Evolutionary conservation across 2,113 vertebrate species (phyloP), one percentile per base, ranked within the genome.

Genomic region (Dendropsophus ebraccatus): DNA sequence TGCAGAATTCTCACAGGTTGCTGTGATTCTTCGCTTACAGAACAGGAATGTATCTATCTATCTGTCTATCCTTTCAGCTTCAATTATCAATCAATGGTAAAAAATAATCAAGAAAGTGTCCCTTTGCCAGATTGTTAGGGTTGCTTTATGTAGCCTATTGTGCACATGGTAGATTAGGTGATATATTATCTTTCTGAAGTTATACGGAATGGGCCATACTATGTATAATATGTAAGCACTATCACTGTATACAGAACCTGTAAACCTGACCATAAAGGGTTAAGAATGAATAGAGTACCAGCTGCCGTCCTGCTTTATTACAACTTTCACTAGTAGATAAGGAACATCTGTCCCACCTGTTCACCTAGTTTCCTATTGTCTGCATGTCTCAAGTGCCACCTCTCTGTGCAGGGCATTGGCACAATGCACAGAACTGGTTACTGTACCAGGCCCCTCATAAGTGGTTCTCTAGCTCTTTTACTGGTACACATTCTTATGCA

Each of bases 311-410:
- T 9, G 67, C 67, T 54, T 32, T 77, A 54, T 54, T 54, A 23
- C 10, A 35, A 32, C 75, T 28, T 77, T 77, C 49, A 32, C 50
- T 23, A 7, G 28, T 6, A 77, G 75, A 77, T 77, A 77, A 77
- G 75, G 50, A 54, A 30, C 49, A 54, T 77, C 75, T 77, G 75
- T 77, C 50, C 67, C 75, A 77, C 75, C 75, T 77, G 75, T 54
- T 54, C 41, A 30, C 28, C 28, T 21, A 19, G 25, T 77, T 49
- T 23, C 75, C 25, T 49, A 76, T 76, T 76, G 74, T 76, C 74
- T 52, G 74, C 47, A 10, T 0, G 17, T 54, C 50, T 21, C 19
- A 11, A 13, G 47, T 54, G 47, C 28, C 74, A 25, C n/a, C 58
- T 62, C 25, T 62, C 25, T 28, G 25, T 62, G 25, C 58, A 41